Conservation (phyloP, 2,797 vertebrate species). For the Helicolenus hilgendorfi region DNA sequence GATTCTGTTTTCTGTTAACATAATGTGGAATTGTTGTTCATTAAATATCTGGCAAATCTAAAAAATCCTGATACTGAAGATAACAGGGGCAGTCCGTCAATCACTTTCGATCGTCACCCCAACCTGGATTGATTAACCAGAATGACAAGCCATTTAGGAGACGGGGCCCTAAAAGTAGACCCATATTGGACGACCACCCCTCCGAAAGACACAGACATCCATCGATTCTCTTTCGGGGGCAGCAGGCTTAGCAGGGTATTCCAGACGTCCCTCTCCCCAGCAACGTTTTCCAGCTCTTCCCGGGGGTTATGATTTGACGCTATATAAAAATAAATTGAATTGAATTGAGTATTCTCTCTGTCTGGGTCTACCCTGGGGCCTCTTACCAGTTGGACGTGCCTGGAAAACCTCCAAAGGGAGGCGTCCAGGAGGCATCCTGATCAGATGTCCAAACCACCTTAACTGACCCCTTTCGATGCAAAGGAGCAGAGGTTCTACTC, state of each 20-base stretch:
- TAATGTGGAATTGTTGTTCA: not conserved
- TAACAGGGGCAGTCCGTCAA: not conserved
- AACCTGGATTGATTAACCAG: not conserved
- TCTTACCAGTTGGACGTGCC: not conserved
- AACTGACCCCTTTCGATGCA: not conserved
- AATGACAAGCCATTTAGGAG: not conserved
- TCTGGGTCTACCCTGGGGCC: not conserved
- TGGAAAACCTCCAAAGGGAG: accelerated
- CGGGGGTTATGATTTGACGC: no score
- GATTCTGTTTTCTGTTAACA: not conserved
- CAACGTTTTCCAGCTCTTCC: not conserved
- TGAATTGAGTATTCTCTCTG: not conserved
- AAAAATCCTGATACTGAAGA: not conserved
- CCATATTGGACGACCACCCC: not conserved
- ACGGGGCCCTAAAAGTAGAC: not conserved
- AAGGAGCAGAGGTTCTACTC: not conserved
- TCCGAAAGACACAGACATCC: not conserved
- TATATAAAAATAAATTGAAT: no score
- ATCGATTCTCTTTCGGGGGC: not conserved
- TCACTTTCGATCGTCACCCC: no score
- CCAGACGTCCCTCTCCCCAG: not conserved
- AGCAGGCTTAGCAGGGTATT: not conserved
- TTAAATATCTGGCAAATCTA: not conserved
- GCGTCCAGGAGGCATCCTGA: not conserved
- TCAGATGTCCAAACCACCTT: not conserved